Conservation (phyloP, 2,888 invertebrate genomes). For the Julus scanicus region DNA sequence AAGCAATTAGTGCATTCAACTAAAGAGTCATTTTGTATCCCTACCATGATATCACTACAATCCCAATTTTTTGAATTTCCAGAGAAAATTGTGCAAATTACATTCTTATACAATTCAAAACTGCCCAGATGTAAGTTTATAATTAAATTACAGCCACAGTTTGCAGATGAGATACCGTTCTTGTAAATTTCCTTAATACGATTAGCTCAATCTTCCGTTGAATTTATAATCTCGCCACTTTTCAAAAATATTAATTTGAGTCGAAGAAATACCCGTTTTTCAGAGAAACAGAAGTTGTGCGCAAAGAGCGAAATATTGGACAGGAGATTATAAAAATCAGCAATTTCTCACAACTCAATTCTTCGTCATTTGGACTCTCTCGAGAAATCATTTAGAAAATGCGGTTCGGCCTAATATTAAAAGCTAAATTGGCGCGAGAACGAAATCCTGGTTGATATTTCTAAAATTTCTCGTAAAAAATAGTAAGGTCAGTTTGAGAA, state of each 20-base stretch:
- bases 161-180: too few species aligned
- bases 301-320: not conserved
- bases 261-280: not conserved
- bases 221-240: not conserved
- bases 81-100: too few species aligned
- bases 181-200: too few species aligned
- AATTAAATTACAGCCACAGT: too few species aligned
- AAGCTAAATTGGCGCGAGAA: not conserved
- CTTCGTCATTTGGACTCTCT: not conserved
- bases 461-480: not conserved
- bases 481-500: not conserved
- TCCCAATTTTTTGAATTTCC: too few species aligned
- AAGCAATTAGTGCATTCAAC: too few species aligned
- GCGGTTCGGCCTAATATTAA: not conserved
- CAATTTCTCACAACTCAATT: slow-evolving; percentile 11
- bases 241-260: not conserved
- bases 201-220: too few species aligned
- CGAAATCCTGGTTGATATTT: not conserved
- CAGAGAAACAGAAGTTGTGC: not conserved
- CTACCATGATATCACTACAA: too few species aligned
- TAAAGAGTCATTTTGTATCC: too few species aligned
- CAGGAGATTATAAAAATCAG: not conserved
- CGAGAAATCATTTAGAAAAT: slow-evolving; percentile 19
- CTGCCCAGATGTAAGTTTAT: too few species aligned
- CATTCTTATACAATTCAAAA: too few species aligned